Evolutionary conservation across 2,888 invertebrate genomes (phyloP).

Genomic region (Aethes cnicana): DNA sequence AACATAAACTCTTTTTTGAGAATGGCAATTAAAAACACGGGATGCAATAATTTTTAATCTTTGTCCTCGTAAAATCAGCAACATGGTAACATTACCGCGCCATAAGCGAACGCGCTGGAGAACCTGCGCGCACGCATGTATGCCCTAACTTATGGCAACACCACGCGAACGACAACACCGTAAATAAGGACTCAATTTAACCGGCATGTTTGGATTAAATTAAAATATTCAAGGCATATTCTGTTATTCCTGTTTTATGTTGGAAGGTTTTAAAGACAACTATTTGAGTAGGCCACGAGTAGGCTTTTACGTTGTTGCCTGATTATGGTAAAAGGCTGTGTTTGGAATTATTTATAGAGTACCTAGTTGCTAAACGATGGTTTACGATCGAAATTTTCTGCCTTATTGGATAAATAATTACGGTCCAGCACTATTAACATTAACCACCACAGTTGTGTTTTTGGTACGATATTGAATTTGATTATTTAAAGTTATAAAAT

Average conservation of each 20-base stretch:
- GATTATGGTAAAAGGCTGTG: too few relatives aligned
- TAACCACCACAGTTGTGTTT: too few relatives aligned
- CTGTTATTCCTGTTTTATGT: slow-evolving; percentile 31
- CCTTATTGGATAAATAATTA: too few relatives aligned
- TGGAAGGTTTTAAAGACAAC: too few relatives aligned
- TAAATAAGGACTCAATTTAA: slow-evolving; percentile 49
- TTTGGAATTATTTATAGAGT: too few relatives aligned
- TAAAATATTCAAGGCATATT: slow-evolving; percentile 41
- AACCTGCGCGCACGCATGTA: slow-evolving; percentile 43
- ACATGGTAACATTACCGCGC: slow-evolving; percentile 11
- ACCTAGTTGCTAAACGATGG: too few relatives aligned
- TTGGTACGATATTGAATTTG: too few relatives aligned
- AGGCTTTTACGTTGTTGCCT: too few relatives aligned
- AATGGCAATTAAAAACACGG: slow-evolving; percentile 1
- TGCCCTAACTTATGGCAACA: slow-evolving; percentile 44
- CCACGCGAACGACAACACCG: slow-evolving; percentile 36
- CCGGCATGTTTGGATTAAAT: slow-evolving; percentile 43
- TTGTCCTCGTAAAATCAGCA: slow-evolving; percentile 2
- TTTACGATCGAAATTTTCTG: too few relatives aligned
- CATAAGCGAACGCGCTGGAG: slow-evolving; percentile 32
- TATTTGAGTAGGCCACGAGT: too few relatives aligned
- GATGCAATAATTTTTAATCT: slow-evolving; percentile 3
- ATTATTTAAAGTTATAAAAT: background rate
- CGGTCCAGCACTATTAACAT: too few relatives aligned
- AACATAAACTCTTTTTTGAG: background rate